phyloP scores from a whole-genome alignment of 1,140 invertebrate genomes.

The Steinernema khuongi region DNA sequence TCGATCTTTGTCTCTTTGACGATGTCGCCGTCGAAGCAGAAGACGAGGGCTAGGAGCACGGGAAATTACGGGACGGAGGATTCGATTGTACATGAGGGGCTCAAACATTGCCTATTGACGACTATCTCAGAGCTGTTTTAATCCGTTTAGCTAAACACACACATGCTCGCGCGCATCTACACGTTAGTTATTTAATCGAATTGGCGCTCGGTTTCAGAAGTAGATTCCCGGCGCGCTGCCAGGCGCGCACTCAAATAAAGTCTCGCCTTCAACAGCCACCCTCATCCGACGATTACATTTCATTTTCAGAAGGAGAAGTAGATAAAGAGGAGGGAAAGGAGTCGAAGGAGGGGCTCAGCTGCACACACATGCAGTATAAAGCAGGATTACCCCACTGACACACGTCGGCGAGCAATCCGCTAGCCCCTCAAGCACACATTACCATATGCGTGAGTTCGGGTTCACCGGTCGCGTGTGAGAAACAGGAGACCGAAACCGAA shows the following conservation, averaged over 20 bases:
- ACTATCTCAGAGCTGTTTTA: slow-evolving; percentile 2
- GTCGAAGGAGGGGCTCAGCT: not conserved
- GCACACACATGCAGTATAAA: not conserved
- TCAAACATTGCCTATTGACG: not conserved
- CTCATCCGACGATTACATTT: not conserved
- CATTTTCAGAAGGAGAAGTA: not conserved
- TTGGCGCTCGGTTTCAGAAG: not conserved
- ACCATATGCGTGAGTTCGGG: too few species aligned
- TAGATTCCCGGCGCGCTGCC: not conserved
- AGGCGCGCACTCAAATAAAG: not conserved
- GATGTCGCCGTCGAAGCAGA: too few species aligned
- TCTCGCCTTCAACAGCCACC: not conserved
- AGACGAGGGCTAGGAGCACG: too few species aligned
- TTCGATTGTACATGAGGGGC: too few species aligned
- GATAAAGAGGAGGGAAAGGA: not conserved
- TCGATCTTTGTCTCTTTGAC: not conserved
- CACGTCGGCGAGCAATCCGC: not conserved
- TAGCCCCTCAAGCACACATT: not conserved
- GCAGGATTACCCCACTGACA: not conserved
- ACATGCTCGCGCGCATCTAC: not conserved
- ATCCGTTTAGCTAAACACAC: slow-evolving; percentile 1
- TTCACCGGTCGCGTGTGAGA: too few species aligned
- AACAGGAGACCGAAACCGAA: not conserved
- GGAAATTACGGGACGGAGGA: too few species aligned
- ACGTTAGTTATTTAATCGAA: slow-evolving; percentile 1